Evolutionary conservation across 2,888 invertebrate genomes (phyloP).

Genomic region (Ichneumoninae sp.): DNA sequence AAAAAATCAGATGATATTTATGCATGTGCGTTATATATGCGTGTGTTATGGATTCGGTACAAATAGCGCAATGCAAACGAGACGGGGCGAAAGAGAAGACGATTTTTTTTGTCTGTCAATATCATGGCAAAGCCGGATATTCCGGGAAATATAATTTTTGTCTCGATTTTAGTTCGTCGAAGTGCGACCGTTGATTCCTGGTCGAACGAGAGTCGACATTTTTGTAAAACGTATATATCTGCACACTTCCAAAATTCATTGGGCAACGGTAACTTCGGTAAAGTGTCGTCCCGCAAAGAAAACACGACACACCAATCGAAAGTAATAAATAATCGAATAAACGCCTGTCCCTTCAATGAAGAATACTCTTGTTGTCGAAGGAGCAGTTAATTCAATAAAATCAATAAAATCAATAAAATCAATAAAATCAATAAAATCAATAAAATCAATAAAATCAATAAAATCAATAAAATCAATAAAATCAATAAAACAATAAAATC

Average conservation of each 20-base stretch:
- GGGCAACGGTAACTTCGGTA: not conserved
- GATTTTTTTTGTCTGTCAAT: slow-evolving; percentile 24
- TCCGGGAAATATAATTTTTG: not conserved
- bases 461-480: too few relatives aligned
- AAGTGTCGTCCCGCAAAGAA: too few relatives aligned
- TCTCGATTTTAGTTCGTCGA: not conserved
- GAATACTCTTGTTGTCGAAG: too few relatives aligned
- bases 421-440: too few relatives aligned
- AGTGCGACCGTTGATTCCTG: not conserved
- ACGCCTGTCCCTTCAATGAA: too few relatives aligned
- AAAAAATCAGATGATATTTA: slow-evolving; percentile 21
- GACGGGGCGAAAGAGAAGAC: slow-evolving; percentile 60
- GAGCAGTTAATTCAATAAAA: too few relatives aligned
- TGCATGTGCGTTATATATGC: slow-evolving; percentile 50
- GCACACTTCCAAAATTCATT: not conserved
- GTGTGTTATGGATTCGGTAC: slow-evolving; percentile 45
- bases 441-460: too few relatives aligned
- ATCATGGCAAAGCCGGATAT: not conserved
- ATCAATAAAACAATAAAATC: too few relatives aligned
- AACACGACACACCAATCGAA: too few relatives aligned
- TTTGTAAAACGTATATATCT: not conserved
- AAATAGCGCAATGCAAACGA: slow-evolving; percentile 58
- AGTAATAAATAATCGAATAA: too few relatives aligned
- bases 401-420: too few relatives aligned
- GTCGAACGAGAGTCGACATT: not conserved